phyloP scores from a whole-genome alignment of 2,113 vertebrate genomes.

The Chaetodon trifascialis region DNA sequence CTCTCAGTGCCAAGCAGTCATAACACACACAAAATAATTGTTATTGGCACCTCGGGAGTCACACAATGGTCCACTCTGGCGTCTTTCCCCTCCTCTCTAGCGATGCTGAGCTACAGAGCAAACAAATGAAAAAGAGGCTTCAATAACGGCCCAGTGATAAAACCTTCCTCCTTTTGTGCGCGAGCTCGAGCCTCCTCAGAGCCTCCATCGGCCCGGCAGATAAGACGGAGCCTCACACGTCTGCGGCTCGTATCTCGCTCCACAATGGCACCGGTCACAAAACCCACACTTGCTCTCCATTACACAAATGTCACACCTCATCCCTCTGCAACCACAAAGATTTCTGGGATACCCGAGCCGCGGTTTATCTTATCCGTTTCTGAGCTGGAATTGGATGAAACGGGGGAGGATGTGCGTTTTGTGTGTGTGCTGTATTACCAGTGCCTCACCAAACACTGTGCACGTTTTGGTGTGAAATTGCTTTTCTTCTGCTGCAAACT shows the following conservation, averaged over 20 bases:
- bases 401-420: neutral
- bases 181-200: neutral
- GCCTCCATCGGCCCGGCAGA: conserved; percentile 13
- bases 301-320: conserved; percentile 48
- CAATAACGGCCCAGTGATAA: conserved; percentile 33
- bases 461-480: conserved; percentile 43
- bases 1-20: conserved; percentile 3
- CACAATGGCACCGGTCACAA: conserved; percentile 21
- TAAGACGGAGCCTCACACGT: conserved; percentile 37
- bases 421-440: conserved; percentile 1
- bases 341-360: conserved; percentile 4
- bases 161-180: conserved; percentile 22
- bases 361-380: conserved; percentile 29
- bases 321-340: conserved; percentile 1
- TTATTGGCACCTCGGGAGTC: conserved; percentile 9
- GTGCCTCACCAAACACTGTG: neutral
- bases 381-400: neutral
- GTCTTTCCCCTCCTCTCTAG: neutral
- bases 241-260: conserved; percentile 1
- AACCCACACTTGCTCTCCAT: conserved; percentile 9
- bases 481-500: conserved; percentile 37
- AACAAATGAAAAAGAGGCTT: conserved; percentile 38
- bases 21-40: conserved; percentile 29
- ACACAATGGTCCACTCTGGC: neutral
- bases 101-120: neutral